Evolutionary conservation across 92 coral and sea anemone genomes (phyloP).

Genomic region (Actinostola sp.): DNA sequence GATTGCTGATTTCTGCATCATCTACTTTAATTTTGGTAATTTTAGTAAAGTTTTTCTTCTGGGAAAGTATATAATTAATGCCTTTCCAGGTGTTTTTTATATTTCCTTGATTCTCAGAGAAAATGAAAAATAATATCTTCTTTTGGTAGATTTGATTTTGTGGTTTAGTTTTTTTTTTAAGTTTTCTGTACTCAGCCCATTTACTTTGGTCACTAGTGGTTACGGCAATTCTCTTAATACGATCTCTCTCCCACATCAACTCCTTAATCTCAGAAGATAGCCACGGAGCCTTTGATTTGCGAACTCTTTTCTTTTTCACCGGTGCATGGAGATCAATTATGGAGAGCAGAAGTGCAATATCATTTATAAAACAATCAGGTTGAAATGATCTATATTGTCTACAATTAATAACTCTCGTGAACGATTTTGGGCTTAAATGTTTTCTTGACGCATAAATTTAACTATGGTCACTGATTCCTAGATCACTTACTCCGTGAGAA

Average conservation of each 20-base stretch:
- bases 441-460: conserved; percentile 30
- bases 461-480: conserved; percentile 35
- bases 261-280: conserved; percentile 40
- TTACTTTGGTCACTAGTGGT: conserved; percentile 34
- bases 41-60: conserved; percentile 1
- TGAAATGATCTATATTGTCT: conserved; percentile 21
- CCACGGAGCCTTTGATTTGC: conserved; percentile 42
- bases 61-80: not conserved
- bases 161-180: conserved; percentile 26
- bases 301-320: conserved; percentile 47
- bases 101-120: conserved; percentile 15
- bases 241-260: conserved; percentile 55
- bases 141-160: conserved; percentile 13
- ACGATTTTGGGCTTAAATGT: conserved; percentile 11
- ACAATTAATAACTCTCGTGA: conserved; percentile 23
- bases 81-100: not conserved
- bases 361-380: conserved; percentile 13
- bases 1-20: not conserved
- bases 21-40: not conserved
- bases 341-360: conserved; percentile 27
- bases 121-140: conserved; percentile 4
- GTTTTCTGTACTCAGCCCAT: conserved; percentile 34
- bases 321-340: conserved; percentile 52
- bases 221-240: conserved; percentile 23
- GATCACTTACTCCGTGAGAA: conserved; percentile 20